These are phyloP conservation scores for Erythrocercus mccallii DNA, from an alignment of 2,113 vertebrate genomes.

Conservation along the genomic window DNA sequence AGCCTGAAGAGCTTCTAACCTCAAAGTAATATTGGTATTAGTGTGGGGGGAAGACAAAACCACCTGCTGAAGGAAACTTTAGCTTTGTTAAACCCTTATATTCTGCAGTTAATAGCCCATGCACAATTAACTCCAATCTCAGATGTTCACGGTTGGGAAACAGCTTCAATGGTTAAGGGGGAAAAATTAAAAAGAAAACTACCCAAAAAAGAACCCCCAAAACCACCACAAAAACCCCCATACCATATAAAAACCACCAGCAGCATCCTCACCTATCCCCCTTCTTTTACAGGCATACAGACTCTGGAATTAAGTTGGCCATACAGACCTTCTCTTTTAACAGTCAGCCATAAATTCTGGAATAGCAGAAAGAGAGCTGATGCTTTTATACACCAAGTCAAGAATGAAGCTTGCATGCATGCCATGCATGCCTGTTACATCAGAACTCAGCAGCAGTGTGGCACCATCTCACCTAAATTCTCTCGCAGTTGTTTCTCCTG, in stretches of 20 bases:
- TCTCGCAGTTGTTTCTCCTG: not conserved
- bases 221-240: not conserved
- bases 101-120: not conserved
- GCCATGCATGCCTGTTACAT: not conserved
- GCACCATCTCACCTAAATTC: not conserved
- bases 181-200: not conserved
- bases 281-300: not conserved
- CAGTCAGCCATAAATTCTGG: not conserved
- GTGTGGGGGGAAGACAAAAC: not conserved
- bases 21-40: not conserved
- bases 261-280: not conserved
- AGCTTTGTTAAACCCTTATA: constrained; percentile 5
- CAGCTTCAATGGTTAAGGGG: not conserved
- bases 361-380: not conserved
- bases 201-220: not conserved
- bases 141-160: not conserved
- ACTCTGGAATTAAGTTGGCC: not conserved
- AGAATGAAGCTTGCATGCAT: not conserved
- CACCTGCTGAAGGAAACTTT: not conserved
- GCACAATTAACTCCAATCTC: not conserved
- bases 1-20: not conserved
- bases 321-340: not conserved
- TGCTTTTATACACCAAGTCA: not conserved
- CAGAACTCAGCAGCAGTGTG: not conserved
- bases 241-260: not conserved